Conservation (phyloP, 2,888 invertebrate species). For the Noctua janthe region DNA sequence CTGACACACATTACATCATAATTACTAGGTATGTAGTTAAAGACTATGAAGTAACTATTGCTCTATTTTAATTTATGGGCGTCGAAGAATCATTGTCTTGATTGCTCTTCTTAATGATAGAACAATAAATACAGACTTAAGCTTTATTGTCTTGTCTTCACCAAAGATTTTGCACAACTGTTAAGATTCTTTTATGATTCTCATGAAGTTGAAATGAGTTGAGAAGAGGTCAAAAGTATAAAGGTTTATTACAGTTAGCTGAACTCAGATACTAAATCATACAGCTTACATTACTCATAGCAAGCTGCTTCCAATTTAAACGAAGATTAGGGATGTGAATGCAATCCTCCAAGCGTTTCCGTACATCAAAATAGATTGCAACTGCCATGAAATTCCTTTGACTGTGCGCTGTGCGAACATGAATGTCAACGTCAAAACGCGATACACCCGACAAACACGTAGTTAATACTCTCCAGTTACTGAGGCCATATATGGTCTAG, state of each 20-base stretch:
- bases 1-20: constrained; percentile 48
- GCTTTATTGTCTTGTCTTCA: background rate
- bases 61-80: constrained; percentile 37
- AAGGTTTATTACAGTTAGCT: background rate
- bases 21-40: constrained; percentile 20
- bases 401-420: constrained; percentile 29
- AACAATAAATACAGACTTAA: constrained; percentile 9
- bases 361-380: constrained; percentile 41
- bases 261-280: background rate
- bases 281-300: constrained; percentile 5
- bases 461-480: constrained; percentile 48
- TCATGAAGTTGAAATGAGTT: constrained; percentile 24
- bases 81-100: constrained; percentile 25
- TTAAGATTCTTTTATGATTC: background rate
- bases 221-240: constrained; percentile 6
- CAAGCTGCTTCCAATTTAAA: constrained; percentile 6
- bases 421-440: constrained; percentile 54
- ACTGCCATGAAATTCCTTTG: constrained; percentile 42
- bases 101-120: constrained; percentile 26
- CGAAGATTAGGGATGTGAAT: constrained; percentile 28
- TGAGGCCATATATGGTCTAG: constrained; percentile 60
- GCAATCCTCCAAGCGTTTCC: constrained; percentile 30
- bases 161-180: constrained; percentile 13
- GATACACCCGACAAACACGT: constrained; percentile 31
- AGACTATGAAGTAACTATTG: constrained; percentile 32